Conservation (phyloP, 1,140 invertebrate species). For the Ptiloglossa arizonensis region DNA sequence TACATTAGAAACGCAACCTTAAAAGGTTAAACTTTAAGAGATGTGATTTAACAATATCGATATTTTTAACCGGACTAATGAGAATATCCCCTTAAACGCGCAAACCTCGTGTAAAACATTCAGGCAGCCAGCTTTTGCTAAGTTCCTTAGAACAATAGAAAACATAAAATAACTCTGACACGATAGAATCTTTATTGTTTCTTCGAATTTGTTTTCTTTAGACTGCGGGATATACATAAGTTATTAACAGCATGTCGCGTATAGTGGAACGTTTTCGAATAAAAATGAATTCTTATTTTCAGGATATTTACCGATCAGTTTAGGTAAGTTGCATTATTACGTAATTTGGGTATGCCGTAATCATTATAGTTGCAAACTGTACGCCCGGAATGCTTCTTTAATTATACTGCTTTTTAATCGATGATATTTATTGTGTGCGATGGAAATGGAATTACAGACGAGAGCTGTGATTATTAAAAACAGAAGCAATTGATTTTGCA, state of each 20-base stretch:
- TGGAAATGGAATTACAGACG: not conserved
- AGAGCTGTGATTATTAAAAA: not conserved
- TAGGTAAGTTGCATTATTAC: constrained; percentile 78
- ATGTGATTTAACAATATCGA: too few species aligned
- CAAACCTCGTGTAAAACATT: not conserved
- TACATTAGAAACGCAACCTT: too few species aligned
- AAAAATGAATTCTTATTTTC: constrained; percentile 79
- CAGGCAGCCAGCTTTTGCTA: not conserved
- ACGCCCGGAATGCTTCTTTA: constrained; percentile 10
- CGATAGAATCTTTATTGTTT: not conserved
- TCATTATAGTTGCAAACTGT: constrained; percentile 63
- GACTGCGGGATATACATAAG: constrained; percentile 56
- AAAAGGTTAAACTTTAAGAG: too few species aligned
- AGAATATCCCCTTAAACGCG: too few species aligned
- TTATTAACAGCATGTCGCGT: constrained; percentile 72
- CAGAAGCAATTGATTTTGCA: too few species aligned
- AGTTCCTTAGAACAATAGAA: not conserved
- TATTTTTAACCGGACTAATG: too few species aligned
- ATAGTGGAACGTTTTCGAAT: constrained; percentile 75
- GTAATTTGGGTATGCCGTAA: constrained; percentile 64
- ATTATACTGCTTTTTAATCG: constrained; percentile 6
- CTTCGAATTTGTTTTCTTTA: not conserved
- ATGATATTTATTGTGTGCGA: not conserved
- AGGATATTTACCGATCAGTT: constrained; percentile 81
- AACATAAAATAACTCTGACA: too few species aligned